Evolutionary conservation across 1,140 invertebrate genomes (phyloP).

Genomic region (Tetramorium alpestre): DNA sequence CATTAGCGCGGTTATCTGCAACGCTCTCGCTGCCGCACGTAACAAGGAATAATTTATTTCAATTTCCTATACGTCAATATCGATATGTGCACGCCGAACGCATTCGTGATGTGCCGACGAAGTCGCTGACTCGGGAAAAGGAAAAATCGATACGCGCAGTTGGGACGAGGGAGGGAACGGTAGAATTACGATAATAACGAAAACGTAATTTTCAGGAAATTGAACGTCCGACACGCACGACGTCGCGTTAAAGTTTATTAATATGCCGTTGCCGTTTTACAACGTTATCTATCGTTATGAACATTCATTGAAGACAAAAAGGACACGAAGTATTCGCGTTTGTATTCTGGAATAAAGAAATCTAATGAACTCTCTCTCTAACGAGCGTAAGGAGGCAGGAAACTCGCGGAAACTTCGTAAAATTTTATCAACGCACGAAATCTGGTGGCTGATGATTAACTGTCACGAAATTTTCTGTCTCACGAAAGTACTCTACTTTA

Average conservation of each 20-base stretch:
- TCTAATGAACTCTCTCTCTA: background rate
- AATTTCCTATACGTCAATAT: constrained; percentile 56
- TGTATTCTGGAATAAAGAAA: background rate
- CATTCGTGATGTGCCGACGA: constrained; percentile 21
- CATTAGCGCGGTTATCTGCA: constrained; percentile 10
- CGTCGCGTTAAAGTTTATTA: constrained; percentile 40
- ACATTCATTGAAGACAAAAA: background rate
- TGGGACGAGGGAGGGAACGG: background rate
- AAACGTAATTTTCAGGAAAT: constrained; percentile 42
- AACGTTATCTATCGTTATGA: background rate
- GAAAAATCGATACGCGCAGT: constrained; percentile 55
- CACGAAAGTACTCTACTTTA: background rate
- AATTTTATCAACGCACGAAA: background rate
- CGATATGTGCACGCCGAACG: background rate
- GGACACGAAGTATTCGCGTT: background rate
- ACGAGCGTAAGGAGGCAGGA: too few relatives aligned
- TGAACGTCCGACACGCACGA: constrained; percentile 31
- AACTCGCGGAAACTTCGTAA: background rate
- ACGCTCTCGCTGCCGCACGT: background rate
- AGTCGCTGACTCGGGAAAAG: constrained; percentile 50
- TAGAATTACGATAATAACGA: constrained; percentile 27
- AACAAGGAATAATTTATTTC: constrained; percentile 58
- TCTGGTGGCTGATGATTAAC: background rate
- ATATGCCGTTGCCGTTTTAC: background rate
- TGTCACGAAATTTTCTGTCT: background rate